A percentile compares a stretch with the other conserved stretches of the same genome.
Evolutionary conservation across 1,140 invertebrate species (phyloP).

Genomic region (Hypsibius dujardini): DNA sequence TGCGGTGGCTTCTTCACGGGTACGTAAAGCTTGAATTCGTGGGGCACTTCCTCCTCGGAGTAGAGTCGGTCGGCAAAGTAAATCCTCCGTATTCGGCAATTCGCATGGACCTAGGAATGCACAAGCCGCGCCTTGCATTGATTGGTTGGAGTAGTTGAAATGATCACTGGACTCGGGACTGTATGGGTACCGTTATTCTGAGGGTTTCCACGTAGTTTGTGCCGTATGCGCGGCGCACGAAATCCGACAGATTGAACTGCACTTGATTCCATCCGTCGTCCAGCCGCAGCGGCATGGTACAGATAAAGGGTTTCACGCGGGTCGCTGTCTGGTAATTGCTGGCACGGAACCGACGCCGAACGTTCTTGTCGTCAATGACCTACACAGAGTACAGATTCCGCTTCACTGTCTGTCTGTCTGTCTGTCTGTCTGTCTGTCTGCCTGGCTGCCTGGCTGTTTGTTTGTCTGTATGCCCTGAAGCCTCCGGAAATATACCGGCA

Average conservation of each 20-base stretch:
- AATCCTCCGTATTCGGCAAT: not conserved
- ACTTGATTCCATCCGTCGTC: constrained; percentile 23
- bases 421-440: too few relatives aligned
- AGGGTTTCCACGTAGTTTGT: constrained; percentile 23
- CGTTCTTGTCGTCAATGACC: constrained; percentile 15
- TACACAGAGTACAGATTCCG: not conserved
- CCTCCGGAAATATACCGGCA: too few relatives aligned
- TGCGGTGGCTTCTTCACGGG: not conserved
- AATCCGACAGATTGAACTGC: constrained; percentile 17
- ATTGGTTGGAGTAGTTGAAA: not conserved
- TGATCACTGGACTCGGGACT: too few relatives aligned
- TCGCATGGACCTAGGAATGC: constrained; percentile 3
- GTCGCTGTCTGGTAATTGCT: constrained; percentile 15
- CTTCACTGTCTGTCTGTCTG: not conserved
- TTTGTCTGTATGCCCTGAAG: too few relatives aligned
- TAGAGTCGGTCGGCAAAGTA: constrained; percentile 11
- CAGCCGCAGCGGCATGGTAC: constrained; percentile 18
- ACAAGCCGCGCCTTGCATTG: not conserved
- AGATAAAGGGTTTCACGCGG: constrained; percentile 12
- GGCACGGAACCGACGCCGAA: constrained; percentile 9
- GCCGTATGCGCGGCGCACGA: constrained; percentile 19
- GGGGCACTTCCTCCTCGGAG: constrained; percentile 15
- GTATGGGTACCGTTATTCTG: not conserved
- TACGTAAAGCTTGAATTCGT: constrained; percentile 9
- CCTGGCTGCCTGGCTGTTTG: too few relatives aligned